phyloP scores from a whole-genome alignment of 2,113 vertebrate genomes.

The Silurus glanis region DNA sequence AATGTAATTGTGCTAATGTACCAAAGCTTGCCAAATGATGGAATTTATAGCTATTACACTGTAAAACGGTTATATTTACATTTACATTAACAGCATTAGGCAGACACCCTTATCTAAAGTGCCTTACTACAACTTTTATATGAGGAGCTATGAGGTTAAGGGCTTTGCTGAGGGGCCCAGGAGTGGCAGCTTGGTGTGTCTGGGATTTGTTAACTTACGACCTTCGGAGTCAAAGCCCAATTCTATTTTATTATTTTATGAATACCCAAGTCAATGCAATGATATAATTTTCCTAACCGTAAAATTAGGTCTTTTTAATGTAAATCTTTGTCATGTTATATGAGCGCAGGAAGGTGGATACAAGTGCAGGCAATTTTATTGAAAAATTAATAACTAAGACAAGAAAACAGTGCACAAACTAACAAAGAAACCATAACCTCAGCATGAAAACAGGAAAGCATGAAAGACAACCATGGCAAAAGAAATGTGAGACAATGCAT shows the following conservation, averaged over 20 bases:
- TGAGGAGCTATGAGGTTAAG: no score
- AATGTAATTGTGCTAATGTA: background rate
- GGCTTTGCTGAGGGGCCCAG: no score
- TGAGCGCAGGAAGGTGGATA: background rate
- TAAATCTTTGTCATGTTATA: background rate
- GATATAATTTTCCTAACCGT: background rate
- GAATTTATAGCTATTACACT: background rate
- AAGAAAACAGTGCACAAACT: no score
- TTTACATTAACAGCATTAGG: background rate
- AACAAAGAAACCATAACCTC: no score
- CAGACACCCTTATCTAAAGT: background rate
- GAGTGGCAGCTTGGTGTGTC: no score
- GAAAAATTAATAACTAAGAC: no score
- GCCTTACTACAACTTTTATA: background rate
- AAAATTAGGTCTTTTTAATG: background rate
- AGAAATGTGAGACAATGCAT: no score
- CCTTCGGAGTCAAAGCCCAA: background rate
- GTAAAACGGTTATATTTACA: background rate
- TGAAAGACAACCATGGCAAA: no score
- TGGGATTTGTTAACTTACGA: no score
- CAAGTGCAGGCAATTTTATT: no score
- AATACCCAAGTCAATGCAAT: background rate
- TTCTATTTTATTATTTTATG: background rate
- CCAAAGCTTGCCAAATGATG: background rate
- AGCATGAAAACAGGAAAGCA: no score